Base-by-base conservation (phyloP, 2,888 invertebrate species). In the Dynastes hyllus region DNA sequence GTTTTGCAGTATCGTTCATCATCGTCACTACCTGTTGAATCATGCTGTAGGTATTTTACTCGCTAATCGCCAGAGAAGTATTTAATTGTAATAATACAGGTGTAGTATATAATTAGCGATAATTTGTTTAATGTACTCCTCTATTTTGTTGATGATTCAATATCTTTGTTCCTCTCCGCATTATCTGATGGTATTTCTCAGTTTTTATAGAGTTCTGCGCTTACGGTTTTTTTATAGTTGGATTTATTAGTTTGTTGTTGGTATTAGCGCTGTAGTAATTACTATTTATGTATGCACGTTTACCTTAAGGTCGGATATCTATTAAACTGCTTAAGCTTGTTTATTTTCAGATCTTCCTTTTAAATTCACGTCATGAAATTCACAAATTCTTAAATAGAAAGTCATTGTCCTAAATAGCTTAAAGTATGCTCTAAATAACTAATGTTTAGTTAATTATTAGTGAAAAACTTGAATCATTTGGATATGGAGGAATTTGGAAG, bases 1-100 rank as follows among this genome's bases (percentile, higher is more conserved):
- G 4, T 27, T 11, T 5, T n/a, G 51, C 51, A n/a, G 16, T 27
- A 27, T 29, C 69, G 69, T 69, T 27, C 4, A 51, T 69, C 51
- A 29, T 51, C 51, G 29, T 29, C 27, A 69, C 51, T 69, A 53
- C 69, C 69, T 69, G 69, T 69, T 69, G 69, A 51, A 51, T 69
- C 22, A 51, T 69, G 69, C 29, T 69, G 29, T 27, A 29, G 51
- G 13, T 51, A 51, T 51, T 51, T 16, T 8, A 27, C 8, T 66
- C 40, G 66, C 16, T 37, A 40, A 66, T 66, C 66, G 37, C 45
- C 2, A 58, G 3, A 9, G 16, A 22, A 51, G 29, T 69, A 2
- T 32, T 63, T 63, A 63, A 63, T 27, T 9, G 27, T 2, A 58
- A 22, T 63, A 11, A 27, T 13, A 37, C 63, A 63, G 32, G 29